A percentile compares a stretch with the other conserved stretches of the same genome.
These are phyloP conservation scores for Achlya flavicornis DNA, from an alignment of 2,888 invertebrate genomes.

Conservation along the genomic window DNA sequence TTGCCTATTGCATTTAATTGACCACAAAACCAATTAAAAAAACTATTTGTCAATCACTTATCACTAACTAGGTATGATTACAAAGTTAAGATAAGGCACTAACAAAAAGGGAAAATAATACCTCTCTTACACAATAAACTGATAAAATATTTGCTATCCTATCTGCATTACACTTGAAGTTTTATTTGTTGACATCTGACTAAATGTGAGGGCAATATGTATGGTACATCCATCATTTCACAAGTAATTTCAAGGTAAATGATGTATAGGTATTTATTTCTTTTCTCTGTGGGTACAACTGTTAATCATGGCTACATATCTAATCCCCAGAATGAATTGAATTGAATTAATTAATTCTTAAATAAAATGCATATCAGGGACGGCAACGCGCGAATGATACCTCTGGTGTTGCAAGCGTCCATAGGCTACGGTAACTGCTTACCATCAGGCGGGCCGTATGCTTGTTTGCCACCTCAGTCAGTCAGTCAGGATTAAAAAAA, in stretches of 20 bases:
- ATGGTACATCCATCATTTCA: background rate
- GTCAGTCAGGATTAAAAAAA: too few relatives aligned
- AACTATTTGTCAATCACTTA: slow-evolving; percentile 1
- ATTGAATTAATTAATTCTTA: too few relatives aligned
- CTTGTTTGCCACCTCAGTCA: too few relatives aligned
- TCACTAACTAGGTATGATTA: slow-evolving; percentile 25
- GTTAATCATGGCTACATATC: background rate
- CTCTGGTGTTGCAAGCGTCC: too few relatives aligned
- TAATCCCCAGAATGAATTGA: too few relatives aligned
- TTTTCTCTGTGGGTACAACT: too few relatives aligned
- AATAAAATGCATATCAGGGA: background rate
- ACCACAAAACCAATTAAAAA: background rate
- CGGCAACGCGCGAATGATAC: too few relatives aligned
- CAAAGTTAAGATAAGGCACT: slow-evolving; percentile 40
- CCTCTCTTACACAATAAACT: slow-evolving; percentile 20
- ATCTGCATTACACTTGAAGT: slow-evolving; percentile 6
- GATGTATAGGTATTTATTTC: background rate
- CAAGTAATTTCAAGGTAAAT: background rate
- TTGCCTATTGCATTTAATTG: background rate
- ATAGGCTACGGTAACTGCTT: too few relatives aligned
- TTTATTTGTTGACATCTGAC: slow-evolving; percentile 4
- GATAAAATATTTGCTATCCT: slow-evolving; percentile 19
- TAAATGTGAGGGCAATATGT: background rate
- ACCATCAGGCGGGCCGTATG: too few relatives aligned
- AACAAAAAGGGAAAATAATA: slow-evolving; percentile 28